A percentile compares a stretch with the other conserved stretches of the same genome.
Evolutionary conservation across 2,888 invertebrate species (phyloP).

Genomic region (Eurytoma californica): DNA sequence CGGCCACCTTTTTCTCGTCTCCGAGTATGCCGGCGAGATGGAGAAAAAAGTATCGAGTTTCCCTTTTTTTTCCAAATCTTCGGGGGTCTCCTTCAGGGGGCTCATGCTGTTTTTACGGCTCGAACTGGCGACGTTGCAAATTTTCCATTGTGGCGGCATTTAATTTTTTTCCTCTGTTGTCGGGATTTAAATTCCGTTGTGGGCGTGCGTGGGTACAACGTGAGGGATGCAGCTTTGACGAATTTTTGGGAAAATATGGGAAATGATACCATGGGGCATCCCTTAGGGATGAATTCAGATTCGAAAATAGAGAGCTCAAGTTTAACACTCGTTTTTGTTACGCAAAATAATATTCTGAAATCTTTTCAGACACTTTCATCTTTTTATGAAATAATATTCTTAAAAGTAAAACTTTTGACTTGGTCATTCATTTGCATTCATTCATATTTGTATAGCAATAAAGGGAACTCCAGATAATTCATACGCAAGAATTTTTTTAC

Average conservation of each 20-base stretch:
- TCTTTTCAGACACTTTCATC: too few relatives aligned
- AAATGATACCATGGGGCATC: conserved; percentile 1
- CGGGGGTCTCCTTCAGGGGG: neutral
- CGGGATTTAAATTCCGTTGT: conserved; percentile 23
- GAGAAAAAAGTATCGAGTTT: conserved; percentile 50
- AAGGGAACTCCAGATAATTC: too few relatives aligned
- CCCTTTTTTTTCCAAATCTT: conserved; percentile 27
- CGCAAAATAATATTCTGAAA: too few relatives aligned
- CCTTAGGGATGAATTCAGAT: neutral
- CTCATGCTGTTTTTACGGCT: conserved; percentile 30
- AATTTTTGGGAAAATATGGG: conserved; percentile 14
- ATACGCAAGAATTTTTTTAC: neutral
- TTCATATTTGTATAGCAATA: too few relatives aligned
- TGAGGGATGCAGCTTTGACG: conserved; percentile 14
- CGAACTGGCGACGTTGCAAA: conserved; percentile 22
- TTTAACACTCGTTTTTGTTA: too few relatives aligned
- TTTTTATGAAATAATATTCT: too few relatives aligned
- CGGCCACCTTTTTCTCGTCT: conserved; percentile 3
- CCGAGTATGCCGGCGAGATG: neutral
- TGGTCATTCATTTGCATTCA: too few relatives aligned
- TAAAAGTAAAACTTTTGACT: too few relatives aligned
- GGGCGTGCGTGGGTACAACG: neutral
- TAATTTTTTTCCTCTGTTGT: conserved; percentile 22
- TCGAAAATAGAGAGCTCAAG: too few relatives aligned
- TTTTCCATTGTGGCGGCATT: conserved; percentile 34